Evolutionary conservation across 92 coral and sea anemone genomes (phyloP), one percentile per base, ranked within the genome.

Genomic region (Phenganax stokvisi): DNA sequence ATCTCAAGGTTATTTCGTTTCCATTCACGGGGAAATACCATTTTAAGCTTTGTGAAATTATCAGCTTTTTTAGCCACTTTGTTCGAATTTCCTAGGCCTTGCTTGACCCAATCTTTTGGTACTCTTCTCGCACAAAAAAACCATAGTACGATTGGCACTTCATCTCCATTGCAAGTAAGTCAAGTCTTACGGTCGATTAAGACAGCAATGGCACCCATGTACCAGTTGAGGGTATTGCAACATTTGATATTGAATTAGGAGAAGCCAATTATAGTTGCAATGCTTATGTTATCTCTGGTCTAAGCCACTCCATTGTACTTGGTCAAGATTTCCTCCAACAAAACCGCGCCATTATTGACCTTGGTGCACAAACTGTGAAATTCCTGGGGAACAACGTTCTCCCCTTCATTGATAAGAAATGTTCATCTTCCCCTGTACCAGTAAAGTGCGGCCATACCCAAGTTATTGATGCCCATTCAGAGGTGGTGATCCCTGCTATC

Each of bases 121-220:
- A 20, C 25, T 20, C 25, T 20, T 20, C 25, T 20, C 25, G 25
- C 25, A 20, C 25, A 20, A 20, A 20, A 20, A 20, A 20, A 20
- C 25, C 25, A 37, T 37, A 5, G 5, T 37, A 37, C 47, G 3
- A 2, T 37, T 37, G 0, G 47, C 5, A 37, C 2, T 37, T 37
- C 47, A 37, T 37, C 47, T 37, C 47, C 47, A 2, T 5, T 37
- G 2, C 3, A 37, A 1, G 5, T 5, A 2, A 73, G 30, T 6
- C 10, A 75, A 55, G 47, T 54, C 15, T 66, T 75, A 7, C 52
- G 15, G 1, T 75, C 80, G 0, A 52, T 75, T 0, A 75, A 75
- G 28, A 75, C 80, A 54, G 80, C 80, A 28, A 75, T 57, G 80
- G 80, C 17, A 52, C 17, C 9, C 64, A 75, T 9, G 3, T 75